Conservation (phyloP, 2,888 invertebrate species). For the Mythimna pallens region DNA sequence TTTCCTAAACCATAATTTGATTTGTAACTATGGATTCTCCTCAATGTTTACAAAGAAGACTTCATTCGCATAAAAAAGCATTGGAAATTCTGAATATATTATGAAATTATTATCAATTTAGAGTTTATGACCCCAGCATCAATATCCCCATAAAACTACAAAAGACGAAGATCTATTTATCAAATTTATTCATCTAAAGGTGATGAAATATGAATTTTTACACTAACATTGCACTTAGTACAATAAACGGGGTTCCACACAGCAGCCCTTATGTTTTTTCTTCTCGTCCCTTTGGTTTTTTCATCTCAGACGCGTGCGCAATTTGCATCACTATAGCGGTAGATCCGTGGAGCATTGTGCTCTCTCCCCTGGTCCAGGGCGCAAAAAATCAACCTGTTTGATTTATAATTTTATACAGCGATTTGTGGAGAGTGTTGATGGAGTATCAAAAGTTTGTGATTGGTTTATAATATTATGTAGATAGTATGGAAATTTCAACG, state of each 20-base stretch:
- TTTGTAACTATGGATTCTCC: too few species aligned
- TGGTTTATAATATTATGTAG: not conserved
- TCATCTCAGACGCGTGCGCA: slow-evolving; percentile 73
- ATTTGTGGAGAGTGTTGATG: not conserved
- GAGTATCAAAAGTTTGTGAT: slow-evolving; percentile 4
- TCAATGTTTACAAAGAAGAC: too few species aligned
- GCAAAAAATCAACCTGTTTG: slow-evolving; percentile 63
- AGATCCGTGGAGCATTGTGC: slow-evolving; percentile 37
- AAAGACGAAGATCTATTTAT: slow-evolving; percentile 29
- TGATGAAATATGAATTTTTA: slow-evolving; percentile 73
- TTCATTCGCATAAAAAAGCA: not conserved
- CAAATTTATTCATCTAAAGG: slow-evolving; percentile 60
- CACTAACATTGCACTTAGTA: slow-evolving; percentile 65
- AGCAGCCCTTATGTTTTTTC: slow-evolving; percentile 61
- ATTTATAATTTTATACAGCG: slow-evolving; percentile 39
- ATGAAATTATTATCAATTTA: too few species aligned
- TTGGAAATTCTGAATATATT: too few species aligned
- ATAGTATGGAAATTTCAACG: too few species aligned
- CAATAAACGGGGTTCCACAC: slow-evolving; percentile 35
- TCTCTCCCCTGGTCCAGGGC: slow-evolving; percentile 34
- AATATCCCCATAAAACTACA: slow-evolving; percentile 11
- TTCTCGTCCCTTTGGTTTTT: slow-evolving; percentile 60
- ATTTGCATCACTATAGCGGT: slow-evolving; percentile 59
- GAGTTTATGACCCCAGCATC: slow-evolving; percentile 3
- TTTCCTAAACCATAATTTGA: not conserved